phyloP scores from a whole-genome alignment of 2,113 vertebrate species.

The Pollachius pollachius region DNA sequence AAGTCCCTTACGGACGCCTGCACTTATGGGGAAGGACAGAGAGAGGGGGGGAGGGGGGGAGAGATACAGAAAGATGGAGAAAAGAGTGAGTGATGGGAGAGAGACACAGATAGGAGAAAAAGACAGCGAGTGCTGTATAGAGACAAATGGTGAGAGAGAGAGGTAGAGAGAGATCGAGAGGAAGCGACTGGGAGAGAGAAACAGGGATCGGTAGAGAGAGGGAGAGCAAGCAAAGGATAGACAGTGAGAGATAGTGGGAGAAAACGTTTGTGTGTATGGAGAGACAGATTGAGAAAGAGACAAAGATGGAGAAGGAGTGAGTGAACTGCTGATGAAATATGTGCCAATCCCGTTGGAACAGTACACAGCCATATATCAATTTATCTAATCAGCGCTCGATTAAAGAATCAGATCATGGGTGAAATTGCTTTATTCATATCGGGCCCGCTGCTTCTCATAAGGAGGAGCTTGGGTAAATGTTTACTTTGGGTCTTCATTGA shows the following conservation, averaged over 20 bases:
- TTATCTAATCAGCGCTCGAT: constrained; percentile 30
- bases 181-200: too few species aligned
- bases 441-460: constrained; percentile 33
- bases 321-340: constrained; percentile 1
- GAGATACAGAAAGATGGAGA: too few species aligned
- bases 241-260: not conserved
- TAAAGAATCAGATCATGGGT: constrained; percentile 42
- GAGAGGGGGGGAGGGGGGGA: too few species aligned
- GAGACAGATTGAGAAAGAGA: constrained; percentile 11
- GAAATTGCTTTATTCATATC: constrained; percentile 60
- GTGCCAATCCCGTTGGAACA: constrained; percentile 16
- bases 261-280: constrained; percentile 5
- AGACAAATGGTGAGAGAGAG: too few species aligned
- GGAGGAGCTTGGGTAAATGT: constrained; percentile 26
- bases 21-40: too few species aligned
- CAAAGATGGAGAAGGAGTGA: not conserved
- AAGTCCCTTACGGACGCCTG: too few species aligned
- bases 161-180: too few species aligned
- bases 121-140: too few species aligned
- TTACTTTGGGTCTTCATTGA: constrained; percentile 31
- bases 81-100: too few species aligned
- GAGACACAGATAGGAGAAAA: too few species aligned
- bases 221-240: too few species aligned
- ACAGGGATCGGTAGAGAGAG: too few species aligned
- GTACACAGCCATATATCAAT: constrained; percentile 9